Base-by-base conservation (phyloP, 2,113 vertebrate species). In the Onychorhynchus coronatus region DNA sequence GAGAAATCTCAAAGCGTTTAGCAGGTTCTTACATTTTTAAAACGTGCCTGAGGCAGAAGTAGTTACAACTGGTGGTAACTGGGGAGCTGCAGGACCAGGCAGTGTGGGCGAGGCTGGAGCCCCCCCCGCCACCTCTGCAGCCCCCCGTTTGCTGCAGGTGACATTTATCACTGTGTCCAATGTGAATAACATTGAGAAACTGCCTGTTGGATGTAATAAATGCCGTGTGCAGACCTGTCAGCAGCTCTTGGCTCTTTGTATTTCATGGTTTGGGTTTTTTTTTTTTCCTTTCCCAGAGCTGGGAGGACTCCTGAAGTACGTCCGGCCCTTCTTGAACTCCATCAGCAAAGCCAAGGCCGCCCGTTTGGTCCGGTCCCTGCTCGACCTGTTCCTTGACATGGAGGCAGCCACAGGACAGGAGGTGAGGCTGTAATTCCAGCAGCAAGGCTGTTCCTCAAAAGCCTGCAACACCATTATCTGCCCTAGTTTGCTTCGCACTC, bases 331-430 rank as follows among this genome's bases (percentile, higher is more conserved):
- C 97, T 96, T 99, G 97, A 99, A 99, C 96, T 99, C 99, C 91
- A 99, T 99, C 97, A 98, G 98, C 97, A 98, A 98, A 94, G 98
- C 98, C 65, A 99, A 99, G 97, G 99, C 99, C 9, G 99, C 99
- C 28, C 98, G 99, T 19, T 97, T 99, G 49, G 99, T 99, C 49
- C 99, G 99, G 17, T 99, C 99, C 20, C 98, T 99, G 94, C 98
- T 99, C 44, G 99, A 99, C 97, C 98, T 99, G 11, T 99, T 99
- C 92, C 98, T 99, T 44, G 99, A 99, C 94, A 99, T 99, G 99
- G 99, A 99, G 97, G 99, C 99, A 75, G 99, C 99, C 4, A 99
- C 99, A 2, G 99, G 99, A 37, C 99, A 99, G 97, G 99, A 99
- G 98, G 99, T 99, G 67, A 98, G 98, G 39, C 68, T 80, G 42